phyloP scores from a whole-genome alignment of 2,797 vertebrate species.

The Eidolon dupreanum region DNA sequence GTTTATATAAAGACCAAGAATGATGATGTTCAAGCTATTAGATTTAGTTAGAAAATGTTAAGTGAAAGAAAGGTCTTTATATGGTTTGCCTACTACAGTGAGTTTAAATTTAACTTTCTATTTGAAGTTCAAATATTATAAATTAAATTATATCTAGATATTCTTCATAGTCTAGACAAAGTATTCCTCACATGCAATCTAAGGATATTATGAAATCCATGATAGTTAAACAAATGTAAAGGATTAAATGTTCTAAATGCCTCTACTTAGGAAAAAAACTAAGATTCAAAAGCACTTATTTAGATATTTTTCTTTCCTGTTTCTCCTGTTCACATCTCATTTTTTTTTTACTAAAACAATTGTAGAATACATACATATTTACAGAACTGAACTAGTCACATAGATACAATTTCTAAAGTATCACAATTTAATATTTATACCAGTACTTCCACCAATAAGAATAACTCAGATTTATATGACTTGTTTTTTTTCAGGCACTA shows the following conservation, averaged over 20 bases:
- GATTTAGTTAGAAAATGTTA: neutral
- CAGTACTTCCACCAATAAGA: neutral
- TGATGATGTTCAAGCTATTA: neutral
- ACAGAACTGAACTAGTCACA: neutral
- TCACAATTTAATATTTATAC: neutral
- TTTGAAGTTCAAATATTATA: neutral
- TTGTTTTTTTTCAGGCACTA: neutral
- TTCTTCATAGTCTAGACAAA: neutral
- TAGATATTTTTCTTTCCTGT: neutral
- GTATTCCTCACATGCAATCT: neutral
- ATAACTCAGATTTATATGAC: neutral
- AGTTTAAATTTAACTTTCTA: neutral
- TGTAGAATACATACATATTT: neutral
- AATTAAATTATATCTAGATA: neutral
- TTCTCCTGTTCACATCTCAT: neutral
- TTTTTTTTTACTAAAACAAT: neutral
- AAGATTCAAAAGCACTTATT: neutral
- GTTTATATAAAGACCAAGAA: conserved; percentile 3
- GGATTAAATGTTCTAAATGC: neutral
- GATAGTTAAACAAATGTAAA: neutral
- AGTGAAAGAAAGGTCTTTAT: neutral
- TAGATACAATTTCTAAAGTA: neutral
- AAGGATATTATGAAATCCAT: neutral
- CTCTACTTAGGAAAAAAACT: neutral
- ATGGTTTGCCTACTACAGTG: neutral